Evolutionary conservation across 2,797 vertebrate genomes (phyloP).

Genomic region (Typhlichthys eigenmanni): DNA sequence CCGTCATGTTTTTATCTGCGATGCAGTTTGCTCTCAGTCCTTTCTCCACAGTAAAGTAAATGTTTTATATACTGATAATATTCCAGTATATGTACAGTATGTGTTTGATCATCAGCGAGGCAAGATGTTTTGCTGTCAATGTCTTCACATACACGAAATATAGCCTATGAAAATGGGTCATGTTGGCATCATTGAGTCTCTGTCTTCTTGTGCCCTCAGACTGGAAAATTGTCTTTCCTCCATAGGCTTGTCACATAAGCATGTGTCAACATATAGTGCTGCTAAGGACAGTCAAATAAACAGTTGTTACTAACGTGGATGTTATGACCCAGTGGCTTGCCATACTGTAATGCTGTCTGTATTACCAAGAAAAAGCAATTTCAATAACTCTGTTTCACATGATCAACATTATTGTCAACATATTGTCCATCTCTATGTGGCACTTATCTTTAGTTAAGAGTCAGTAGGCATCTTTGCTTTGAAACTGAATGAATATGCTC

Average conservation of each 20-base stretch:
- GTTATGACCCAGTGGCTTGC: too few relatives aligned
- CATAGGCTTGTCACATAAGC: too few relatives aligned
- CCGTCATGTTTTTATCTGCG: slow-evolving; percentile 18
- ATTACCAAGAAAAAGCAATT: too few relatives aligned
- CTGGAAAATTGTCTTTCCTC: slow-evolving; percentile 29
- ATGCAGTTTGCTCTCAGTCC: neutral
- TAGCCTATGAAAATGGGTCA: slow-evolving; percentile 62
- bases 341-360: too few relatives aligned
- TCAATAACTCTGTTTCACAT: too few relatives aligned
- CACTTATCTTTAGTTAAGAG: neutral
- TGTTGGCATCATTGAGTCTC: slow-evolving; percentile 30
- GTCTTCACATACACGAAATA: slow-evolving; percentile 3
- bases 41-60: neutral
- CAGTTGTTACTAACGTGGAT: too few relatives aligned
- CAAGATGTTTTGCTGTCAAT: neutral
- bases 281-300: too few relatives aligned
- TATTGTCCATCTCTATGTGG: slow-evolving; percentile 7
- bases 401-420: neutral
- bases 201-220: slow-evolving; percentile 12
- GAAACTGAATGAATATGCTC: slow-evolving; percentile 42
- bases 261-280: too few relatives aligned
- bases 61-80: neutral
- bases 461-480: slow-evolving; percentile 30
- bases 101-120: neutral
- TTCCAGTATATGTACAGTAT: neutral